Evolutionary conservation across 2,113 vertebrate genomes (phyloP), one percentile per base, ranked within the genome.

Genomic region (Bambusicola thoracicus): DNA sequence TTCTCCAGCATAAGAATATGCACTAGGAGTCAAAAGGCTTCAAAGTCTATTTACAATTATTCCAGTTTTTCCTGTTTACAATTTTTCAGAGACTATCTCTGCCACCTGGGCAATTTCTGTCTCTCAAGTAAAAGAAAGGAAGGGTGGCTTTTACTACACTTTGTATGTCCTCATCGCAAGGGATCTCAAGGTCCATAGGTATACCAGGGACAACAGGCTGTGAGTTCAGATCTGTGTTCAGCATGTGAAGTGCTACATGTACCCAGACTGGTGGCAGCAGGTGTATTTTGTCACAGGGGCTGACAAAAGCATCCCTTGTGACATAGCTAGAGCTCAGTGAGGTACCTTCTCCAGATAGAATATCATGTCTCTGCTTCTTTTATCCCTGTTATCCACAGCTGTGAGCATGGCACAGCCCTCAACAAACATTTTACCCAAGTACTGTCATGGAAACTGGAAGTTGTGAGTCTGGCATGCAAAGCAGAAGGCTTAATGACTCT

Each of bases 221-320:
- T 0, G 1, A 80, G 20, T 73, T 69, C 40, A 51, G 8, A 27
- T 56, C 40, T 25, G 2, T 29, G 16, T 36, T 48, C 8, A 73
- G 9, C 6, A 29, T 20, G 7, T 12, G 34, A 89, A 91, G 27
- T 40, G 5, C 55, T 34, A 62, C n/a, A 22, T 29, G 6, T 29
- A 21, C 62, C 20, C 27, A 69, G 5, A 17, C 56, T 0, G 0
- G 15, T 38, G 21, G 10, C 30, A 53, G 6, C 2, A 3, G 61
- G 44, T n/a, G 6, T 40, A 27, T 67, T 36, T 44, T 58, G 34
- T 40, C 21, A 29, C 9, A 6, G 14, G 51, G 70, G 43, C 43
- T 34, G 0, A 46, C 32, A 78, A 51, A 84, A 43, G 4, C 10
- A 87, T 16, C 10, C 5, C 18, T 81, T 81, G 34, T 2, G 2